Base-by-base conservation (phyloP, 1,140 invertebrate species). In the Eumaeus atala region DNA sequence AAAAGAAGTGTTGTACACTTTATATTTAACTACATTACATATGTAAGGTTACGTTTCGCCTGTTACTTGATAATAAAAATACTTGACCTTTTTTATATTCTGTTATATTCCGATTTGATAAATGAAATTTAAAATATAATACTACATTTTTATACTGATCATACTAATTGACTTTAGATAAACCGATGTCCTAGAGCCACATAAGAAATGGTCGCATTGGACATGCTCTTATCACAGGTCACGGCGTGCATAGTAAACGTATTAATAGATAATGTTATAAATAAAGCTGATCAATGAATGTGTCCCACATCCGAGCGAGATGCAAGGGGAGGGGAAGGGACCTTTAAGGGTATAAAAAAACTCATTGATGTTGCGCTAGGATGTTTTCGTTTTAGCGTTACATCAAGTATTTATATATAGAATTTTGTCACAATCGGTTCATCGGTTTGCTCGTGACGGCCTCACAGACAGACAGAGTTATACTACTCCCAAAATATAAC, bases 211-310 rank as follows among this genome's bases (percentile, higher is more conserved):
- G n/a, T 12, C 38, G 1, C 38, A 7, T n/a, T 40, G 12, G n/a
- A 2, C 6, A 6, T n/a, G 36, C 5, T n/a, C 10, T 40, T 40
- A 40, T 40, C 14, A 40, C 38, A n/a, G 38, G 38, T n/a, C 14
- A 1, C n/a, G n/a, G 14, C n/a, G 38, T 38, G 38, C 14, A 40
- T 40, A 40, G 38, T 14, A 14, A 40, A 40, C 5, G 38, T 40
- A 40, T 40, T 16, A 12, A 7, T 40, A 40, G 38, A 40, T 40
- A 12, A 40, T n/a, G n/a, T 14, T 40, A 40, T 40, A 12, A 12
- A 40, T 40, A 40, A 12, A 40, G 11, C n/a, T n/a, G 38, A 40
- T 40, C 38, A 40, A 40, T 40, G 38, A 14, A n/a, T 40, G n/a
- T 14, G 14, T 28, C 21, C 21, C 21, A 28, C 21, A 28, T 28